Conservation (phyloP, 2,113 vertebrate species). For the Axis porcinus region DNA sequence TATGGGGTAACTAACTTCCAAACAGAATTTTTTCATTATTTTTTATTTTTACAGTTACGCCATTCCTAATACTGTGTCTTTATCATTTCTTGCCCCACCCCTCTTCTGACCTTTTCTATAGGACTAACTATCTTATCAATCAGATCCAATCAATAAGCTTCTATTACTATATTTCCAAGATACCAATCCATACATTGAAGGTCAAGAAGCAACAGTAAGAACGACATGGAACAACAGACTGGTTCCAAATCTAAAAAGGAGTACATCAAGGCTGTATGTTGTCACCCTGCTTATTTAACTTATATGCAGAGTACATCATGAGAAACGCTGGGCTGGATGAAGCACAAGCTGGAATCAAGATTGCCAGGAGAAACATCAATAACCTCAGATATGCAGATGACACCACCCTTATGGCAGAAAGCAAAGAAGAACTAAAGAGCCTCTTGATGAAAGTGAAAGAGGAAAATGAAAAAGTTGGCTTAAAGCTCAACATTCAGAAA, state of each 20-base stretch:
- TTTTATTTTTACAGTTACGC: background rate
- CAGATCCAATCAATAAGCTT: background rate
- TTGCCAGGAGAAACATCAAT: background rate
- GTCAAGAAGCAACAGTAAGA: background rate
- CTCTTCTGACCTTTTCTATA: background rate
- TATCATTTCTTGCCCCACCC: background rate
- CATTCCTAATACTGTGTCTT: background rate
- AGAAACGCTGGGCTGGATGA: background rate
- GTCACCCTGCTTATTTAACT: background rate
- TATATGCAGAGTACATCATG: background rate
- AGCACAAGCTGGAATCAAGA: background rate
- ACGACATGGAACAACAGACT: background rate
- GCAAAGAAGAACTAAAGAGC: background rate
- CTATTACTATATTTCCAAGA: background rate
- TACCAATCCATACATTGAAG: background rate
- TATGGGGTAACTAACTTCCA: background rate
- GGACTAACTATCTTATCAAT: background rate
- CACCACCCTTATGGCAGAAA: background rate
- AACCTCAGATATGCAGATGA: background rate
- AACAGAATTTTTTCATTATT: background rate
- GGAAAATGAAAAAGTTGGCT: background rate
- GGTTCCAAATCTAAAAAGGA: background rate
- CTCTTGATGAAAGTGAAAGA: background rate
- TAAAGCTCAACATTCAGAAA: background rate
- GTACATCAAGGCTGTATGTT: background rate